These are phyloP conservation scores for Atrichornis clamosus DNA, from an alignment of 2,113 vertebrate genomes.

Conservation along the genomic window DNA sequence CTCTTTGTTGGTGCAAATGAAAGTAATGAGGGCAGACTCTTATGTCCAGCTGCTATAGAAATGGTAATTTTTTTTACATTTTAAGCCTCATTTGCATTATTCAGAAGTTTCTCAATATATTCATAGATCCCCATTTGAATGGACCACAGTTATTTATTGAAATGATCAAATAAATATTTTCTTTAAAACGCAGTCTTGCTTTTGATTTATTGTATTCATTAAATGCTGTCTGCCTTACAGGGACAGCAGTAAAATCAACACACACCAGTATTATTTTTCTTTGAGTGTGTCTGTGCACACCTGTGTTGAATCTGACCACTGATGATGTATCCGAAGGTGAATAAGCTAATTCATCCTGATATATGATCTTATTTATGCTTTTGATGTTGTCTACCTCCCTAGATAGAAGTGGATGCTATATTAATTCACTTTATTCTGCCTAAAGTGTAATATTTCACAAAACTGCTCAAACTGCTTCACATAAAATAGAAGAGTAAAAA, in stretches of 20 bases:
- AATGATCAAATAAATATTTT: neutral
- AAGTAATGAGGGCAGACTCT: neutral
- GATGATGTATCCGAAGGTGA: neutral
- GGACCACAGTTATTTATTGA: neutral
- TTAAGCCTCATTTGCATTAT: neutral
- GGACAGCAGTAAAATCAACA: neutral
- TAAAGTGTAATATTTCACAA: neutral
- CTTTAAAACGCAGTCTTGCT: neutral
- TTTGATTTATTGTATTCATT: conserved; percentile 12
- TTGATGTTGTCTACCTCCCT: neutral
- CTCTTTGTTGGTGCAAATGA: neutral
- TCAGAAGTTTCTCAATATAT: neutral
- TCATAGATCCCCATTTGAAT: neutral
- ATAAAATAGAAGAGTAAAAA: neutral
- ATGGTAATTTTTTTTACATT: neutral
- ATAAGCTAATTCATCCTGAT: neutral
- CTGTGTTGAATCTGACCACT: neutral
- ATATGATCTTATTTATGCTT: neutral
- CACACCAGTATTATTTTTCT: neutral
- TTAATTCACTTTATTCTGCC: neutral
- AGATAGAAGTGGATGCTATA: neutral
- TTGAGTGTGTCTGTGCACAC: too few relatives aligned
- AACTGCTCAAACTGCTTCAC: neutral
- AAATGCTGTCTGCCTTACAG: neutral
- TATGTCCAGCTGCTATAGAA: neutral